These are phyloP conservation scores for Sinodicranocentrus sp. DNA, from an alignment of 2,888 invertebrate genomes.

Conservation along the genomic window DNA sequence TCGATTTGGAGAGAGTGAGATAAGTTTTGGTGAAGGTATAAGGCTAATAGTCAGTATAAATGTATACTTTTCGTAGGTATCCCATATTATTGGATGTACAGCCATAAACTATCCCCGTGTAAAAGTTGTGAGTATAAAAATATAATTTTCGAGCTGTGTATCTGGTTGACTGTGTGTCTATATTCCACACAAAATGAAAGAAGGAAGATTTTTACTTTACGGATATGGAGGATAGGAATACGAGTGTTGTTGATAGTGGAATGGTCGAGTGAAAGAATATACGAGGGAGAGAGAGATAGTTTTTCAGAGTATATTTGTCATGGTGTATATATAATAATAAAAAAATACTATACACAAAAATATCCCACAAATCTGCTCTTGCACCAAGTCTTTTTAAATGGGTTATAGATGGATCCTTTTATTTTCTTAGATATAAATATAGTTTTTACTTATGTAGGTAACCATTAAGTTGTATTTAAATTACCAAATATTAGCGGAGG, in stretches of 20 bases:
- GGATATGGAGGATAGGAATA: slow-evolving; percentile 21
- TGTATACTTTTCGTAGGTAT: slow-evolving; percentile 37
- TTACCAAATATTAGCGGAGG: background rate
- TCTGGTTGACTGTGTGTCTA: background rate
- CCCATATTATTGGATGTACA: background rate
- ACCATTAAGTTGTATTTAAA: slow-evolving; percentile 13
- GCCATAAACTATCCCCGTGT: slow-evolving; percentile 25
- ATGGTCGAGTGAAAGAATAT: slow-evolving; percentile 60
- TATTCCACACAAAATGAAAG: slow-evolving; percentile 2
- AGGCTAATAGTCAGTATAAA: slow-evolving; percentile 28
- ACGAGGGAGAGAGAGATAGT: slow-evolving; percentile 30
- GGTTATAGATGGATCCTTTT: slow-evolving; percentile 42
- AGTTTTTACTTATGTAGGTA: slow-evolving; percentile 36
- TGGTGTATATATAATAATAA: slow-evolving; percentile 27
- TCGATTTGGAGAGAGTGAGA: slow-evolving; percentile 64
- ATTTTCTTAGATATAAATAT: slow-evolving; percentile 46
- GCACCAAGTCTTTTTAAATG: slow-evolving; percentile 39
- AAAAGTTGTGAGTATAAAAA: slow-evolving; percentile 33
- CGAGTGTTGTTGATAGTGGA: slow-evolving; percentile 41
- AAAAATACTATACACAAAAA: slow-evolving; percentile 1
- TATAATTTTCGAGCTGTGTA: slow-evolving; percentile 1
- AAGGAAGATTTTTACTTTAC: slow-evolving; percentile 58
- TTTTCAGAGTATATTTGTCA: slow-evolving; percentile 41
- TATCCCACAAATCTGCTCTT: slow-evolving; percentile 45
- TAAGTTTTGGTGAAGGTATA: slow-evolving; percentile 66